phyloP scores from a whole-genome alignment of 2,888 invertebrate species.

The Drosophila meridionalis region DNA sequence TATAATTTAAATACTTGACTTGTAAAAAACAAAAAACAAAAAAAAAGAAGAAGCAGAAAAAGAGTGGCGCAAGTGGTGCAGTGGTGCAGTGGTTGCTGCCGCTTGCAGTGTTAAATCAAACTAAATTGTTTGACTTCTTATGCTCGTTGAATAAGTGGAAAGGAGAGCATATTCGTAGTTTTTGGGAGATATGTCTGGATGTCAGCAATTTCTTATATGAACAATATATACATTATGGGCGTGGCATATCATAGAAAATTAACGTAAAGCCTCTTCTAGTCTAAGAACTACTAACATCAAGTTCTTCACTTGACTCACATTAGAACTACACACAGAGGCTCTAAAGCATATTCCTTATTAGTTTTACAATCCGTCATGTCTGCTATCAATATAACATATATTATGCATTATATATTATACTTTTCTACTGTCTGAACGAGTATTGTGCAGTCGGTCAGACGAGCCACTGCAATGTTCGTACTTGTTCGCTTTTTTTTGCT shows the following conservation, averaged over 20 bases:
- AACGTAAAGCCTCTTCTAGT: background rate
- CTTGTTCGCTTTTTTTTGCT: conserved; percentile 36
- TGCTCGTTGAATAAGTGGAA: background rate
- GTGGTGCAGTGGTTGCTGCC: background rate
- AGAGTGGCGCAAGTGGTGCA: background rate
- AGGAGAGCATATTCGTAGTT: background rate
- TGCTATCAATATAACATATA: too few species aligned
- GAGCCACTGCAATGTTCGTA: background rate
- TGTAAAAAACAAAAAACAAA: conserved; percentile 29
- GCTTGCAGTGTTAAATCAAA: conserved; percentile 50
- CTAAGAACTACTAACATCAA: too few species aligned
- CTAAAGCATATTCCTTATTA: too few species aligned
- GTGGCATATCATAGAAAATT: background rate
- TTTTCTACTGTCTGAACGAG: background rate
- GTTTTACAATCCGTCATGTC: too few species aligned
- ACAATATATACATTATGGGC: background rate
- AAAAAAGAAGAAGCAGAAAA: conserved; percentile 17
- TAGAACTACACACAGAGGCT: background rate
- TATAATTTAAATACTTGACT: conserved; percentile 74
- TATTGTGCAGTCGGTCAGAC: background rate
- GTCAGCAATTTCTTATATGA: background rate
- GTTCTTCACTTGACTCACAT: too few species aligned
- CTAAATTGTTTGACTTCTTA: conserved; percentile 50
- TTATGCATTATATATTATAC: too few species aligned
- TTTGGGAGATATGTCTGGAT: background rate